Evolutionary conservation across 2,797 vertebrate species (phyloP).

Genomic region (Sebastes oblongus): DNA sequence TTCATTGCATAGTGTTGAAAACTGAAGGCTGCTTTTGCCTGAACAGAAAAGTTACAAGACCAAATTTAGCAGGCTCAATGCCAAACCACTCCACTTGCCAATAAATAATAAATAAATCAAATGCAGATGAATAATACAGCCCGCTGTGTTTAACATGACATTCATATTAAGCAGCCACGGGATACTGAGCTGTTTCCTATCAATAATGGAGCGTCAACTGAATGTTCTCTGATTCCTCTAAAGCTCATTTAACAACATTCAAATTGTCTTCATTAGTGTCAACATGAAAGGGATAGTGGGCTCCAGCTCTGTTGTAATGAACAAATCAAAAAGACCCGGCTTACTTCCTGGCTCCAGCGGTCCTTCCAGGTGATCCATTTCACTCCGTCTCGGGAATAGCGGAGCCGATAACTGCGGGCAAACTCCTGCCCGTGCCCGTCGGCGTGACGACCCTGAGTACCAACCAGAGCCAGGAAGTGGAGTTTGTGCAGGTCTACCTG

Average conservation of each 20-base stretch:
- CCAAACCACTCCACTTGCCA: not conserved
- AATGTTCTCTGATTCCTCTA: not conserved
- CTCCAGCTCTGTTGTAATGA: not conserved
- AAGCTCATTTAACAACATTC: conserved; percentile 5
- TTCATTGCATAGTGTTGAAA: conserved; percentile 2
- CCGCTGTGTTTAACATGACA: not conserved
- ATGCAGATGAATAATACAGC: conserved; percentile 19
- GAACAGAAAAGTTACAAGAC: not conserved
- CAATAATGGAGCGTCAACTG: not conserved
- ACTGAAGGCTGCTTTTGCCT: not conserved
- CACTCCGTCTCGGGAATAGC: conserved; percentile 89
- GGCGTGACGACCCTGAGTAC: conserved; percentile 93
- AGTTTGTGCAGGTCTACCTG: conserved; percentile 88
- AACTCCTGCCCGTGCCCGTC: conserved; percentile 93
- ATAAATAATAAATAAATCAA: conserved; percentile 24
- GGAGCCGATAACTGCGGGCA: conserved; percentile 87
- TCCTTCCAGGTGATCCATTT: conserved; percentile 93
- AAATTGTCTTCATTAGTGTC: not conserved
- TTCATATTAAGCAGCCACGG: conserved; percentile 20
- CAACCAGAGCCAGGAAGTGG: conserved; percentile 91
- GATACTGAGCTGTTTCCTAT: conserved; percentile 5
- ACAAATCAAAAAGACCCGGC: conserved; percentile 1
- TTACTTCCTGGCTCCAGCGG: conserved; percentile 90
- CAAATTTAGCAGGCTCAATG: not conserved
- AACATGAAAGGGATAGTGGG: not conserved